phyloP scores from a whole-genome alignment of 2,797 vertebrate genomes.

The Tadarida brasiliensis region DNA sequence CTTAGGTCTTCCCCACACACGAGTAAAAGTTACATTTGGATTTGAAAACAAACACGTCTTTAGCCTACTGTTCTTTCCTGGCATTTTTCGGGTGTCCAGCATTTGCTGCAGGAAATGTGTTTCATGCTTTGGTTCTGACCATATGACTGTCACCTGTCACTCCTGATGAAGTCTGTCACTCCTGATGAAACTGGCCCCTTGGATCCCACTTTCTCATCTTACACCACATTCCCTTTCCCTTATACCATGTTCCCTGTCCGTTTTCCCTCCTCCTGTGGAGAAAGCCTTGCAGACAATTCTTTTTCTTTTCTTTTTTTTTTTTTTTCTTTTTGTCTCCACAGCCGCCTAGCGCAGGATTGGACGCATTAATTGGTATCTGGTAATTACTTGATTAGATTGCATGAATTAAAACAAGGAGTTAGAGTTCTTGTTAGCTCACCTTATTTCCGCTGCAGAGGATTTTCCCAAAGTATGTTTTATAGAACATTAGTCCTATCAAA shows the following conservation, averaged over 20 bases:
- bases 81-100: neutral
- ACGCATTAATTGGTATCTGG: neutral
- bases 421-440: neutral
- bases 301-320: neutral
- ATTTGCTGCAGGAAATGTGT: neutral
- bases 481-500: neutral
- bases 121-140: neutral
- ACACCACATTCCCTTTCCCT: neutral
- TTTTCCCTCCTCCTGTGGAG: neutral
- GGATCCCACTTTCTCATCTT: neutral
- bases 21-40: neutral
- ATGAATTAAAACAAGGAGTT: neutral
- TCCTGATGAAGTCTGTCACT: neutral
- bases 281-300: neutral
- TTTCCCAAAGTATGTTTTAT: neutral
- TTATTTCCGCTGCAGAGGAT: neutral
- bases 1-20: neutral
- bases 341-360: neutral
- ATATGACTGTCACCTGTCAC: neutral
- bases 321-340: too few species aligned
- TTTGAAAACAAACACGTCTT: neutral
- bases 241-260: fast-evolving
- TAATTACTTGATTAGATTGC: neutral
- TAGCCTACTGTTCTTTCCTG: neutral
- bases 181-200: neutral